Evolutionary conservation across 2,113 vertebrate genomes (phyloP), one percentile per base, ranked within the genome.

Genomic region (Hyaena hyaena): DNA sequence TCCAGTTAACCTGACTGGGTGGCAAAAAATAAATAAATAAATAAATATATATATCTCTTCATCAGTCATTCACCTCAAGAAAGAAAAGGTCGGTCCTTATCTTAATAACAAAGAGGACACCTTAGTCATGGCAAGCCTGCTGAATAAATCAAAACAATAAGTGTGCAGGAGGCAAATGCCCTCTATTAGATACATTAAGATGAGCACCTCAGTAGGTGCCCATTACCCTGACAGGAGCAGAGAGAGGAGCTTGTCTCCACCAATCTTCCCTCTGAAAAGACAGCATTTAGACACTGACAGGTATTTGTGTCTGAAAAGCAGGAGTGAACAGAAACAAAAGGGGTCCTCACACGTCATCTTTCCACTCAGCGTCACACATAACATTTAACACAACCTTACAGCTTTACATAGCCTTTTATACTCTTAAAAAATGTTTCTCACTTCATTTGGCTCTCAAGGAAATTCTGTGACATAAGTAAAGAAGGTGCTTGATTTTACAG

Each of bases 41-140:
- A 50, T 9, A 48, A 48, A 48, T 9, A 50, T 3, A 3, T 12
- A 11, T 50, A 50, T 50, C 50, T 50, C n/a, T 50, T 50, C 50
- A 50, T 50, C 50, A 50, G 50, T 50, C 50, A 50, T 50, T 50
- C 50, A 50, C 50, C 50, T 50, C 14, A 12, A 50, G 14, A 50
- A 50, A 50, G 50, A 50, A 50, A 12, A 50, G 50, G 48, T 77
- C 80, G 33, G 53, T 92, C 81, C 96, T 97, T 97, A 97, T 96
- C 95, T 97, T 93, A 92, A 63, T 79, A 96, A 94, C 66, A 97
- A 96, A 93, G 66, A 93, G 19, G 88, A 82, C 23, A 83, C 71
- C 66, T 97, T 98, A 96, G 97, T 94, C 45, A 74, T 63, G 79
- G 77, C 66, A 95, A 79, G 92, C 65, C 90, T n/a, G 48, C 48